Evolutionary conservation across 2,888 invertebrate genomes (phyloP).

Genomic region (Mimachlamys varia): DNA sequence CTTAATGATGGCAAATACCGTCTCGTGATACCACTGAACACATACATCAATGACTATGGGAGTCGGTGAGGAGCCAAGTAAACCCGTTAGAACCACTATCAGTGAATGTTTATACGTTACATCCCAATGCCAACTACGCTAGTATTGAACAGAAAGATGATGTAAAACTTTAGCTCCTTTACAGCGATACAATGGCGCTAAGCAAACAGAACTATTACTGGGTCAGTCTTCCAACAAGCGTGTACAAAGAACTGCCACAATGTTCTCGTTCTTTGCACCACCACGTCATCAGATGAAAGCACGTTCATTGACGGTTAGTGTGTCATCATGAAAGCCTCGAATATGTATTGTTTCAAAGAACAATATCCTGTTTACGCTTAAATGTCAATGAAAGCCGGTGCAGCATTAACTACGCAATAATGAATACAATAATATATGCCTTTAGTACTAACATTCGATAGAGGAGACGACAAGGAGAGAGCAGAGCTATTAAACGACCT

Average conservation of each 20-base stretch:
- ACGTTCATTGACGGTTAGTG: not conserved
- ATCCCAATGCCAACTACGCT: not conserved
- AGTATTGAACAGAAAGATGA: not conserved
- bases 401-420: too few relatives aligned
- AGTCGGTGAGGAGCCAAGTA: not conserved
- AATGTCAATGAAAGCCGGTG: too few relatives aligned
- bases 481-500: too few relatives aligned
- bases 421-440: too few relatives aligned
- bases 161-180: not conserved
- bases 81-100: constrained; percentile 21
- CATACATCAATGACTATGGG: not conserved
- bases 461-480: too few relatives aligned
- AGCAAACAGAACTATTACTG: not conserved
- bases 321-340: too few relatives aligned
- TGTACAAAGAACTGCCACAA: not conserved
- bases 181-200: not conserved
- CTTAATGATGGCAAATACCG: constrained; percentile 10
- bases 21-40: constrained; percentile 5
- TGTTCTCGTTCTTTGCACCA: not conserved
- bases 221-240: not conserved
- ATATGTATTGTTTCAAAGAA: too few relatives aligned
- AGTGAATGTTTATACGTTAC: not conserved
- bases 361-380: too few relatives aligned
- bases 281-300: not conserved
- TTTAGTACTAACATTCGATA: too few relatives aligned